Base-by-base conservation (phyloP, 1,140 invertebrate species). In the Phenacoccus solenopsis region DNA sequence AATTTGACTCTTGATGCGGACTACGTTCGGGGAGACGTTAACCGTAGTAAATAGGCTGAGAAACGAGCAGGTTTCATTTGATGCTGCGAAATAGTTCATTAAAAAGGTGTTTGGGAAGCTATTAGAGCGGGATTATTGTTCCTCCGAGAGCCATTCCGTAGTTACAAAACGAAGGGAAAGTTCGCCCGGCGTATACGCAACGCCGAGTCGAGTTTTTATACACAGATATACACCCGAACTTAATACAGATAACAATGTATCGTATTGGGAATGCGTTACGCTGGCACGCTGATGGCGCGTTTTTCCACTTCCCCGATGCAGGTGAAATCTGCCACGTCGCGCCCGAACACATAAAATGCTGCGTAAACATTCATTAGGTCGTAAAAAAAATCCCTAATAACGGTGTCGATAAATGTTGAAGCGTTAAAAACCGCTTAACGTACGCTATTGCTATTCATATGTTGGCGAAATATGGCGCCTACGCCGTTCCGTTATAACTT, bases 51-150 rank as follows among this genome's bases (percentile, higher is more conserved):
- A 28, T 28, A 70, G 49, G 61, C 30, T 25, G 28, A 13, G 28
- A 21, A 27, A 32, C 24, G 27, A 32, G 28, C 21, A 69, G 64
- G 70, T 72, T 72, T 73, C 73, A 73, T 74, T 75, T 74, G 70
- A 73, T 74, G 73, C 70, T 61, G 69, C 70, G 73, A 73, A 74
- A 74, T 77, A 76, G 76, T 77, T 77, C 76, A 77, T 77, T 77
- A 77, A 77, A 76, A 76, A 77, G 76, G 76, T 77, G 76, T 77
- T 77, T 76, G 74, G 71, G 73, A 74, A 73, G 75, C 75, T 73
- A 76, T 76, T 76, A 75, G 76, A 74, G 71, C 38, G 69, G 70
- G 71, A 73, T 75, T 76, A 77, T 75, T 73, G 72, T 75, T 72
- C 75, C 74, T 22, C 68, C 49, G 76, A 74, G 76, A 72, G 74